phyloP scores from a whole-genome alignment of 2,888 invertebrate species.

The Hylaea fasciaria region DNA sequence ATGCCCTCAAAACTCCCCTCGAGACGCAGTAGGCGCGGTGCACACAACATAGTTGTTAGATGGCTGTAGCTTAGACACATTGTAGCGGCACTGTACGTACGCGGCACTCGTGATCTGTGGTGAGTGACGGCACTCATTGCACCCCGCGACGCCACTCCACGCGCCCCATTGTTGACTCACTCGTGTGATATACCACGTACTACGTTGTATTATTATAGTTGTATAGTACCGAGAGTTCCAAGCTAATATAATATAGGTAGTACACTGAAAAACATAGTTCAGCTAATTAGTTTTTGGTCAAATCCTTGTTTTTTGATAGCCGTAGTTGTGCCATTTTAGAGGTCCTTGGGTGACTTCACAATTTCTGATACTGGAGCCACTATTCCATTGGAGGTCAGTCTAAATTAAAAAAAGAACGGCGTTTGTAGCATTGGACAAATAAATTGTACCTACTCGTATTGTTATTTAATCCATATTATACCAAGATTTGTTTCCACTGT shows the following conservation, averaged over 20 bases:
- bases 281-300: no score
- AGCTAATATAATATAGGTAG: background rate
- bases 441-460: no score
- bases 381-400: no score
- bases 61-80: conserved; percentile 39
- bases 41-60: background rate
- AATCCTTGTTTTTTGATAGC: no score
- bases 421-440: no score
- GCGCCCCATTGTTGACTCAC: conserved; percentile 58
- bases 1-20: conserved; percentile 21
- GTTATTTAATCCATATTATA: no score
- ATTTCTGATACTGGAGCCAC: no score
- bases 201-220: conserved; percentile 11
- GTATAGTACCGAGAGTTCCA: background rate
- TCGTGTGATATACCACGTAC: conserved; percentile 22
- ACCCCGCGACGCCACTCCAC: conserved; percentile 55
- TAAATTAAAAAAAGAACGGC: no score
- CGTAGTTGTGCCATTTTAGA: no score
- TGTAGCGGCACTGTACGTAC: conserved; percentile 43
- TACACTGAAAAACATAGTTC: no score
- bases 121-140: conserved; percentile 68
- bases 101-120: conserved; percentile 63
- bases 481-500: conserved; percentile 6
- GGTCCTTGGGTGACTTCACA: no score
- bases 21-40: conserved; percentile 19